phyloP scores from a whole-genome alignment of 2,797 vertebrate genomes.

The Geotrypetes seraphini region DNA sequence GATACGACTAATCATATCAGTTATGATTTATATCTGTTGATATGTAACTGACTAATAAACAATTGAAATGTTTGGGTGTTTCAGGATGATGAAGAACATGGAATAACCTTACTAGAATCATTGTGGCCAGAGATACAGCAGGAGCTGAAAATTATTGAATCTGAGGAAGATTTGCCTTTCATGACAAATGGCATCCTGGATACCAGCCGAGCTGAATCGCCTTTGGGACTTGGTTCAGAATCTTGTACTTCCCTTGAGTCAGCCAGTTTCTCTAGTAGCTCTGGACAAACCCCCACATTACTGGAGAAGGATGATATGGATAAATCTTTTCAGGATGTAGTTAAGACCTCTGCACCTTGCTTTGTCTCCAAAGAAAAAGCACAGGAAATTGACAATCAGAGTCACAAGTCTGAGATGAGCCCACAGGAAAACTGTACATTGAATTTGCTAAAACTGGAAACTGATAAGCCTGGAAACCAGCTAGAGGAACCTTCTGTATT shows the following conservation, averaged over 20 bases:
- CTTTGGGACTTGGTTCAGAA: background rate
- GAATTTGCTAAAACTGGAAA: conserved; percentile 9
- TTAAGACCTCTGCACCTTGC: conserved; percentile 1
- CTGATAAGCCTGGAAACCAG: background rate
- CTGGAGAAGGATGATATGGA: conserved; percentile 6
- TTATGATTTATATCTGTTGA: too few relatives aligned
- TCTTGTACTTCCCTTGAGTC: conserved; percentile 6
- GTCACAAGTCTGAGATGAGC: background rate
- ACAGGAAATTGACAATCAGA: background rate
- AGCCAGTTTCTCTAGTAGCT: background rate
- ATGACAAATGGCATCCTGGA: conserved; percentile 12
- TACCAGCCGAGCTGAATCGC: background rate
- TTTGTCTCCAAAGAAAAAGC: background rate
- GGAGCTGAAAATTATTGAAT: conserved; percentile 78
- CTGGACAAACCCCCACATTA: background rate
- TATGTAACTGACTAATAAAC: background rate
- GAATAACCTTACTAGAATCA: conserved; percentile 30
- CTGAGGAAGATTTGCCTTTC: conserved; percentile 59
- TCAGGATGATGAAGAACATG: conserved; percentile 39
- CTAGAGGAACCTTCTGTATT: background rate
- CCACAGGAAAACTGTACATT: conserved; percentile 1
- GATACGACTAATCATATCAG: too few relatives aligned
- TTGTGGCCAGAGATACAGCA: conserved; percentile 68
- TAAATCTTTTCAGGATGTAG: conserved; percentile 10
- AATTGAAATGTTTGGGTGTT: conserved; percentile 27